These are phyloP conservation scores for Columba livia DNA, from an alignment of 2,113 vertebrate species.

Conservation along the genomic window DNA sequence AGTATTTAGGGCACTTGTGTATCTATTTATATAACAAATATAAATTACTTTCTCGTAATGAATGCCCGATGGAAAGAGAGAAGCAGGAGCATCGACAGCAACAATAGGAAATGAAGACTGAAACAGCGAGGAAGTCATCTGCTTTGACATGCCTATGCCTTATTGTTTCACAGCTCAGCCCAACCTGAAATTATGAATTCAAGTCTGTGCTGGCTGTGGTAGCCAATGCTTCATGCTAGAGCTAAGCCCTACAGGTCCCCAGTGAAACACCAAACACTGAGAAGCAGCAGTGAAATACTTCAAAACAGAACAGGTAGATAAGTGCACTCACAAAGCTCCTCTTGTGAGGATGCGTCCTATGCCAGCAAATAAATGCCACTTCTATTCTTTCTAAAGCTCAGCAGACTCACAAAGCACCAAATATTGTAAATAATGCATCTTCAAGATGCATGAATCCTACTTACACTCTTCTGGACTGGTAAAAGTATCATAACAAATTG, in stretches of 20 bases:
- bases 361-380: conserved; percentile 24
- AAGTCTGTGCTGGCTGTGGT: not conserved
- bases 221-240: not conserved
- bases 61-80: not conserved
- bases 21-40: not conserved
- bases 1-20: not conserved
- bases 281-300: conserved; percentile 12
- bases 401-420: not conserved
- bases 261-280: conserved; percentile 18
- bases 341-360: conserved; percentile 6
- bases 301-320: conserved; percentile 29
- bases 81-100: not conserved
- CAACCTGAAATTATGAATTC: not conserved
- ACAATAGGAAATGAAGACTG: not conserved
- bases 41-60: not conserved
- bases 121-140: not conserved
- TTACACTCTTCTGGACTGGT: conserved; percentile 27
- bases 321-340: not conserved
- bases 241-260: conserved; percentile 31
- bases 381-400: conserved; percentile 20
- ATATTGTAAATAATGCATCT: conserved; percentile 22
- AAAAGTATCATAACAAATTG: not conserved
- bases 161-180: conserved; percentile 22
- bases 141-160: not conserved
- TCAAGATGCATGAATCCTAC: conserved; percentile 6